Evolutionary conservation across 2,888 invertebrate species (phyloP).

Genomic region (Drosophila dives): DNA sequence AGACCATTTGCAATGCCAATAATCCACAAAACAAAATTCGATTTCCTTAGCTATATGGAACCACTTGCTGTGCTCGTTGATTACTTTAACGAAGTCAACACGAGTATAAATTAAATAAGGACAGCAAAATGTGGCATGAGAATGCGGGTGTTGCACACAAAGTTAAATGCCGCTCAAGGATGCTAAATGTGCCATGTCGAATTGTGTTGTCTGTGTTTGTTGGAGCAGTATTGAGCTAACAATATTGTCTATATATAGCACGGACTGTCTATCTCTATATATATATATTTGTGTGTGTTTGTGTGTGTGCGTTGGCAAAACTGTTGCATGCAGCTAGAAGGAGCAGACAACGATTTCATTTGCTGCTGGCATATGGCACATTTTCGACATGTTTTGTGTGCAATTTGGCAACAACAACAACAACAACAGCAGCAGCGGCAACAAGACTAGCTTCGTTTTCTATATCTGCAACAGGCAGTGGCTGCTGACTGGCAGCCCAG

Average conservation of each 20-base stretch:
- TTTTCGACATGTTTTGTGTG: slow-evolving; percentile 79
- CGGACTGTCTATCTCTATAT: slow-evolving; percentile 27
- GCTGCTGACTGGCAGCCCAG: slow-evolving; percentile 55
- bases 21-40: slow-evolving; percentile 49
- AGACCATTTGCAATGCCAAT: background rate
- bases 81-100: slow-evolving; percentile 60
- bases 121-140: background rate
- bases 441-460: slow-evolving; percentile 43
- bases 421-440: slow-evolving; percentile 48
- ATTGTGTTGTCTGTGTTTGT: slow-evolving; percentile 63
- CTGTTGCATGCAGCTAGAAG: slow-evolving; percentile 73
- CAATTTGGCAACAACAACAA: slow-evolving; percentile 71
- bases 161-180: slow-evolving; percentile 81
- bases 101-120: slow-evolving; percentile 60
- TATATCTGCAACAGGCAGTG: slow-evolving; percentile 48
- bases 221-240: slow-evolving; percentile 59
- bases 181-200: slow-evolving; percentile 79
- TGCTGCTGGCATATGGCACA: slow-evolving; percentile 80
- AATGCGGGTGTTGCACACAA: slow-evolving; percentile 44
- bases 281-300: background rate
- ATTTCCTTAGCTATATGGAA: slow-evolving; percentile 57
- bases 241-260: slow-evolving; percentile 48
- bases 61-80: slow-evolving; percentile 38
- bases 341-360: slow-evolving; percentile 55
- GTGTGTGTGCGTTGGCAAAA: slow-evolving; percentile 51